Evolutionary conservation across 2,113 vertebrate genomes (phyloP).

Genomic region (Nothoprocta pentlandii): DNA sequence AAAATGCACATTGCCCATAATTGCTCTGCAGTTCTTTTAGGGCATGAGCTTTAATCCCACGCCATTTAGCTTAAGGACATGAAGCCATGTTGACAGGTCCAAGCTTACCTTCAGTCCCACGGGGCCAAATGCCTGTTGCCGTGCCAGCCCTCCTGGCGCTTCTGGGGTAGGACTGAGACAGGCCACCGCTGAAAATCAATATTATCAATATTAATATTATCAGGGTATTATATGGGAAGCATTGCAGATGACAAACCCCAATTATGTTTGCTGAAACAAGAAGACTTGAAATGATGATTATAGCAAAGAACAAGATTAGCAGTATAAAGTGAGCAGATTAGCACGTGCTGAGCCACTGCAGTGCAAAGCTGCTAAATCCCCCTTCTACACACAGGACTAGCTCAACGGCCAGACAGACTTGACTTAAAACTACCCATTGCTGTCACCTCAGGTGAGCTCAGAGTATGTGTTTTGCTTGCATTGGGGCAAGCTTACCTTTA

Average conservation of each 20-base stretch:
- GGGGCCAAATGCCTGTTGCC: not conserved
- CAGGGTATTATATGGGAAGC: not conserved
- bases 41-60: not conserved
- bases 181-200: not conserved
- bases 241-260: not conserved
- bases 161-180: not conserved
- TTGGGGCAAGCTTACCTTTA: not conserved
- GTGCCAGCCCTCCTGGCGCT: not conserved
- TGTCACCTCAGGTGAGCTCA: not conserved
- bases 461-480: not conserved
- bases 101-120: not conserved
- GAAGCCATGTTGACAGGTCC: not conserved
- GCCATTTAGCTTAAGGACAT: not conserved
- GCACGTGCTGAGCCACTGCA: not conserved
- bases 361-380: not conserved
- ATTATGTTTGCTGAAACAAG: not conserved
- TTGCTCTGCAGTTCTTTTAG: not conserved
- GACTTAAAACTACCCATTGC: not conserved
- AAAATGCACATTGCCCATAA: not conserved
- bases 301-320: not conserved
- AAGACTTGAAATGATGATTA: not conserved
- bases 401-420: rapidly evolving
- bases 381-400: not conserved
- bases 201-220: not conserved
- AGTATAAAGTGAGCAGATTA: not conserved